Base-by-base conservation (phyloP, 2,888 invertebrate species). In the Deilephila elpenor region DNA sequence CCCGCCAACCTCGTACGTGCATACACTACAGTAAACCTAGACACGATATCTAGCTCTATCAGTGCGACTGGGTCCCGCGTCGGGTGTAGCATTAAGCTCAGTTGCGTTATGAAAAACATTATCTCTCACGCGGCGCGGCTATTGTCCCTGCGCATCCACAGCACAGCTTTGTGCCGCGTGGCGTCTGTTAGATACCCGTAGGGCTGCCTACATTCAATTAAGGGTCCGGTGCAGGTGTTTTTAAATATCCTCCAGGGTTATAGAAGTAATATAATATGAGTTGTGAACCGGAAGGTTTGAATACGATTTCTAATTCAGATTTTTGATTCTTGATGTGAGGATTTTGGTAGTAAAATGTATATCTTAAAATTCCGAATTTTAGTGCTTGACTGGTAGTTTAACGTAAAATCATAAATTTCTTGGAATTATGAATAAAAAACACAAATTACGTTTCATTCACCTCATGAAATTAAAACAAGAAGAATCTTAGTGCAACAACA, bases 41-140 rank as follows among this genome's bases (percentile, higher is more conserved):
- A 14, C n/a, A 53, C 17, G 37, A 62, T 72, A 72, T 64, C 62
- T 72, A 0, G 14, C 14, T n/a, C n/a, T 20, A 17, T 56, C 62
- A 37, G 34, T 78, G 74, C 73, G 56, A 32, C 71, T 44, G 73
- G 73, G 59, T 73, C 78, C 78, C 56, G 75, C 37, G 61, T 8
- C 37, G 72, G 73, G 80, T 81, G 78, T 78, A 78, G 77, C 78
- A 79, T 82, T 78, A 78, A 78, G 75, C 79, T 72, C 76, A 78
- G 82, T 80, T 81, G 82, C 82, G 86, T 83, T 86, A 86, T 87
- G 88, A 87, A 86, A 87, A 88, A 87, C 86, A 87, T 88, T 87
- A 88, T 88, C 88, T 83, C 76, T 71, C 71, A 73, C 74, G 76
- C 75, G 75, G 74, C 75, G 78, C 67, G 77, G 74, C 82, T 76